A percentile compares a stretch with the other conserved stretches of the same genome.
phyloP scores from a whole-genome alignment of 2,797 vertebrate genomes.

The Liparis tanakae region DNA sequence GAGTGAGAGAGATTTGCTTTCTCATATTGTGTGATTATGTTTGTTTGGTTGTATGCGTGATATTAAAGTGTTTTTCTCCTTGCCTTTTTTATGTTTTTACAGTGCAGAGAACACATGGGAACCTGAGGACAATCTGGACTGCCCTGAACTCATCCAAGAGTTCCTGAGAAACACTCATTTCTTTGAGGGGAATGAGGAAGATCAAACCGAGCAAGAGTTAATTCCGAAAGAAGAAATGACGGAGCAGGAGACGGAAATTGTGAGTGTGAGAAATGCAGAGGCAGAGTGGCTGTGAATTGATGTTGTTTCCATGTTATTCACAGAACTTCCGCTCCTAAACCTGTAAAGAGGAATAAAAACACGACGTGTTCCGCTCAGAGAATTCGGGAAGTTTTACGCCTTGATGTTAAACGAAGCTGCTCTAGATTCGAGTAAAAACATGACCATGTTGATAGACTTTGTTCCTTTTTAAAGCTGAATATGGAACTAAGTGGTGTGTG shows the following conservation, averaged over 20 bases:
- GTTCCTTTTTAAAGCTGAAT: conserved; percentile 19
- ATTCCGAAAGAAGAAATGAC: conserved; percentile 80
- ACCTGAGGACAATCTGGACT: conserved; percentile 98
- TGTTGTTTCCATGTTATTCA: conserved; percentile 56
- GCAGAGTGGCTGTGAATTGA: background rate
- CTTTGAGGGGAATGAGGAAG: conserved; percentile 76
- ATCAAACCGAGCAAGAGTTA: conserved; percentile 44
- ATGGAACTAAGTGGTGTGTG: conserved; percentile 16
- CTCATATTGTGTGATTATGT: background rate
- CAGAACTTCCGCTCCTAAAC: conserved; percentile 35
- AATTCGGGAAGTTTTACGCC: background rate
- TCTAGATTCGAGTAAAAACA: background rate
- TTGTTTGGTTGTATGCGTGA: too few relatives aligned
- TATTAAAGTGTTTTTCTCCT: background rate
- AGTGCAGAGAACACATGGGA: conserved; percentile 99
- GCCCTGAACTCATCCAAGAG: conserved; percentile 96
- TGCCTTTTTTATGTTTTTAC: conserved; percentile 1
- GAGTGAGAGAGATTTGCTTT: conserved; percentile 85
- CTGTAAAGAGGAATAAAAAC: background rate
- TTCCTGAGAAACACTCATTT: conserved; percentile 91
- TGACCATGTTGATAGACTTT: background rate
- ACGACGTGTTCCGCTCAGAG: background rate
- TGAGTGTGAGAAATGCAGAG: conserved; percentile 59
- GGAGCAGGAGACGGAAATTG: conserved; percentile 81
- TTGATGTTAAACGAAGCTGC: background rate